Percentiles rank a stretch among this genome's conserved stretches.
Conservation (phyloP, 1,140 invertebrate genomes). For the Phthorimaea operculella region DNA sequence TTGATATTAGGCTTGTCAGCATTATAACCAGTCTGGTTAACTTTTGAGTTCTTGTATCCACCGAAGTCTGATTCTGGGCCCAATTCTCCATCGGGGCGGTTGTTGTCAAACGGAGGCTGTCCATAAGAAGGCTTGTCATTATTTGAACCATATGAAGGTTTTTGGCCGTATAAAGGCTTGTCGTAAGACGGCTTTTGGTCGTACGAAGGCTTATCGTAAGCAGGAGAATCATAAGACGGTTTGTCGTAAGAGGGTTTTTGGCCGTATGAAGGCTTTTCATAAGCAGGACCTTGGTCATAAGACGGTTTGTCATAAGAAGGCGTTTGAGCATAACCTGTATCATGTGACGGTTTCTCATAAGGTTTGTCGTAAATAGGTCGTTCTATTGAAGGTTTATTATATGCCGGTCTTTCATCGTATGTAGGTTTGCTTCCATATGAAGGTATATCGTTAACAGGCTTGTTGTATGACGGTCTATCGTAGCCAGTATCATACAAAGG, state of each 20-base stretch:
- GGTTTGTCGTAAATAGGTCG: neutral
- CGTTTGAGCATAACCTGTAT: neutral
- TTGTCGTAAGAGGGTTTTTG: neutral
- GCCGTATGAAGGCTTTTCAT: neutral
- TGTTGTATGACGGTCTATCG: conserved; percentile 13
- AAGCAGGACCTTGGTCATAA: conserved; percentile 4
- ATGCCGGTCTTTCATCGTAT: conserved; percentile 1
- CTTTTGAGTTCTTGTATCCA: neutral
- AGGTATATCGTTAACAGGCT: conserved; percentile 14
- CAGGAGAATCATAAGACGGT: neutral
- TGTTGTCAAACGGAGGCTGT: conserved; percentile 3
- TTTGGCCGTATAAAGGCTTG: conserved; percentile 7
- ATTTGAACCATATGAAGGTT: conserved; percentile 6
- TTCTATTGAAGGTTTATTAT: neutral
- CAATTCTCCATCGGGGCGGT: conserved; percentile 5
- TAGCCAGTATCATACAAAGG: conserved; percentile 11
- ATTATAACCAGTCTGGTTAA: neutral
- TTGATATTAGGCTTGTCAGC: neutral
- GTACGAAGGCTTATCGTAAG: conserved; percentile 13
- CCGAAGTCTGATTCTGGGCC: neutral
- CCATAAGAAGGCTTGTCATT: conserved; percentile 11
- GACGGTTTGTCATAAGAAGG: conserved; percentile 2
- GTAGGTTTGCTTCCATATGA: conserved; percentile 7
- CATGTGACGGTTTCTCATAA: conserved; percentile 9
- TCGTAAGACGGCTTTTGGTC: neutral